These are phyloP conservation scores for Xiphophorus birchmanni DNA, from an alignment of 2,797 vertebrate species.

Conservation along the genomic window DNA sequence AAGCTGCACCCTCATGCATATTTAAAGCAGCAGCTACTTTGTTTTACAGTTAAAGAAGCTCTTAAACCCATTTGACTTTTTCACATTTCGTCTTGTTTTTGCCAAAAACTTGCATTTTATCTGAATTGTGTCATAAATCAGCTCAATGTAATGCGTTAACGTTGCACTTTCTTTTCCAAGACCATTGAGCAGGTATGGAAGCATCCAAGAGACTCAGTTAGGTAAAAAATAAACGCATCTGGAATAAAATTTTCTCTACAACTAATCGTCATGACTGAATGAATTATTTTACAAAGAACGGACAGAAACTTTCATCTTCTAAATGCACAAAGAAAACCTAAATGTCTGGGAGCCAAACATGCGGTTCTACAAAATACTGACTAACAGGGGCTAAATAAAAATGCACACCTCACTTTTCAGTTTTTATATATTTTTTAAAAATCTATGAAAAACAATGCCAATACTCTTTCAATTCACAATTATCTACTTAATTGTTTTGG, in stretches of 20 bases:
- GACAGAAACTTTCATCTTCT: not conserved
- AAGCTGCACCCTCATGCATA: conserved; percentile 38
- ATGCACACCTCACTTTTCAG: not conserved
- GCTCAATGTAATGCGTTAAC: not conserved
- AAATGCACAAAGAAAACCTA: not conserved
- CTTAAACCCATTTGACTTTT: not conserved
- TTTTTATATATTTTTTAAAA: too few relatives aligned
- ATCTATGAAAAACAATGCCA: not conserved
- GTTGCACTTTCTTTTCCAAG: not conserved
- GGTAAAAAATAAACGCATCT: too few relatives aligned
- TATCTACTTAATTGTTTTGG: not conserved
- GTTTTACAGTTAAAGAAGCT: not conserved
- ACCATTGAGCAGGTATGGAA: not conserved
- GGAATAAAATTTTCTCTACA: too few relatives aligned
- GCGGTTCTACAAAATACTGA: not conserved
- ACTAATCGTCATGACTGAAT: not conserved
- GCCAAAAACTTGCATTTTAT: not conserved
- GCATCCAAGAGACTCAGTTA: not conserved
- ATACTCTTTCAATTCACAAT: not conserved
- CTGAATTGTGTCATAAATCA: not conserved
- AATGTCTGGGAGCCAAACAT: not conserved
- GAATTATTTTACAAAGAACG: not conserved
- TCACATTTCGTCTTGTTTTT: not conserved
- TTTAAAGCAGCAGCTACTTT: conserved; percentile 25
- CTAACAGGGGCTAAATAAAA: not conserved